Evolutionary conservation across 2,888 invertebrate species (phyloP), one percentile per base, ranked within the genome.

Genomic region (Parnassius mnemosyne): DNA sequence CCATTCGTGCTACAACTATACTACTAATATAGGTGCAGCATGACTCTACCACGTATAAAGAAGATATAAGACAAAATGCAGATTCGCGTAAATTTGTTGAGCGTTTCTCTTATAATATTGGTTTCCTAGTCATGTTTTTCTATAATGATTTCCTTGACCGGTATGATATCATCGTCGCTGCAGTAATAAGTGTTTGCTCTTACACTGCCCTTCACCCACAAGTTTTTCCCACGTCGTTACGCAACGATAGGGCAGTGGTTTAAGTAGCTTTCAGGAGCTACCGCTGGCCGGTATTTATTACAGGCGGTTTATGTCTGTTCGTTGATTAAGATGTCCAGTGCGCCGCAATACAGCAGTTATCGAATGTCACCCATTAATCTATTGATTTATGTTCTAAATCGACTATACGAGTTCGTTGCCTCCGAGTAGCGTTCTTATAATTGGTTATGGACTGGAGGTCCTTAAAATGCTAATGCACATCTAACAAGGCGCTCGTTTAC

Each of bases 81-180:
- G 71, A 71, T 71, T 75, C 69, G 71, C 72, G 62, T 69, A 69
- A 67, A 71, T 72, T 65, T 13, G 51, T 62, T 55, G 46, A 54
- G 60, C 34, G 51, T 49, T 61, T 60, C 63, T 49, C 54, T 16
- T 16, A 52, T 66, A 65, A 65, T 59, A 65, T 72, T 72, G 69
- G 65, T 68, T 59, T 61, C 65, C 60, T 56, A 49, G 51, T 55
- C 60, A 61, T 60, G 76, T 81, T 83, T 85, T 84, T 76, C 78
- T 81, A 73, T 71, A 69, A 70, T 61, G 64, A 78, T 84, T 85
- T 83, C 88, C 87, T 87, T 89, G 87, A 87, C 85, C 85, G 77
- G 75, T 79, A 86, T 88, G 86, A 87, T 85, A 86, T 87, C 85
- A 86, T 85, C 84, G 72, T 67, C 76, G 73, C 70, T 66, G 66